A percentile compares a stretch with the other conserved stretches of the same genome.
Evolutionary conservation across 53 echinoderm and acorn worm species (phyloP).

Genomic region (Temnopleurus reevesii): DNA sequence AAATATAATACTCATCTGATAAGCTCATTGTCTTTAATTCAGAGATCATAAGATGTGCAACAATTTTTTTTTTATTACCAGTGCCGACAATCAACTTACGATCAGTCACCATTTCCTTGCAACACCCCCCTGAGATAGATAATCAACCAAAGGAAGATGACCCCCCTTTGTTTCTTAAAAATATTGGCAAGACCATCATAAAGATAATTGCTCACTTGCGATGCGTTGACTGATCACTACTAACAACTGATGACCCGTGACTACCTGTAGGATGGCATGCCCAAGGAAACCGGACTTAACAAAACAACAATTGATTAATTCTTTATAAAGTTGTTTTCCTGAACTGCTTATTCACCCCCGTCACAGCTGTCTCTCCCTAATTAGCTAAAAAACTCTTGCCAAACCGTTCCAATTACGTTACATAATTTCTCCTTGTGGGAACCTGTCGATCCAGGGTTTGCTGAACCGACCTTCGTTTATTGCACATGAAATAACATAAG

Average conservation of each 20-base stretch:
- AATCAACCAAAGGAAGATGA: too few species aligned
- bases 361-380: slow-evolving; percentile 34
- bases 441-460: background rate
- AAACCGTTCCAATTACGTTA: slow-evolving; percentile 30
- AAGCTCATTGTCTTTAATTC: too few species aligned
- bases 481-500: too few species aligned
- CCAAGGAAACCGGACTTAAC: background rate
- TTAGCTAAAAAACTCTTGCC: slow-evolving; percentile 3
- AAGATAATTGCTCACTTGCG: background rate
- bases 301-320: slow-evolving; percentile 28
- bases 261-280: background rate
- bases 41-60: too few species aligned
- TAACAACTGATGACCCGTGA: background rate
- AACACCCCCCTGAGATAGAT: too few species aligned
- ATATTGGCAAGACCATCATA: background rate
- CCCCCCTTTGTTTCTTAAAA: background rate
- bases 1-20: too few species aligned
- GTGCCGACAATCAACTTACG: too few species aligned
- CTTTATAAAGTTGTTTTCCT: slow-evolving; percentile 1
- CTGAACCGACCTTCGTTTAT: too few species aligned
- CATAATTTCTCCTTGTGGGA: slow-evolving; percentile 4
- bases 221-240: background rate
- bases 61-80: too few species aligned
- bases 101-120: too few species aligned
- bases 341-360: slow-evolving; percentile 35